Percentiles rank a stretch among this genome's conserved stretches.
Evolutionary conservation across 2,888 invertebrate species (phyloP).

Genomic region (Caenorhabditis zanzibari): DNA sequence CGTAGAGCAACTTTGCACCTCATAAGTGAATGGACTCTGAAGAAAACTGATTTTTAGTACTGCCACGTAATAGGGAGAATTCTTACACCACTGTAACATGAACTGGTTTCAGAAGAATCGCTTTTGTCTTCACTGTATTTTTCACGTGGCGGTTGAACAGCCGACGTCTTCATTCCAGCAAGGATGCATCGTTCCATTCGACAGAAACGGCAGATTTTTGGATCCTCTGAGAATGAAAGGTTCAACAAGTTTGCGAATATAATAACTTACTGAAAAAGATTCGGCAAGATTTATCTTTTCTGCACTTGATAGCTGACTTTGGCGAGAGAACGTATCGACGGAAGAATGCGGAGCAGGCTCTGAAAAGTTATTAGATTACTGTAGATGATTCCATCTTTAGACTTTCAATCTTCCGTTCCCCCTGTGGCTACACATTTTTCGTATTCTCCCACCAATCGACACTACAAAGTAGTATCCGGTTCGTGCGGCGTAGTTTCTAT

Average conservation of each 20-base stretch:
- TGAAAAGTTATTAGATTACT: constrained; percentile 24
- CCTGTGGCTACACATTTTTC: background rate
- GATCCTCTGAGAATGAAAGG: constrained; percentile 39
- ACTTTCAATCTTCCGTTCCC: background rate
- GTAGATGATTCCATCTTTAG: background rate
- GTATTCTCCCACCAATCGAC: background rate
- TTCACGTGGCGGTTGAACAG: constrained; percentile 57
- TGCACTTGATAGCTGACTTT: constrained; percentile 48
- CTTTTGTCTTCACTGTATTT: constrained; percentile 52
- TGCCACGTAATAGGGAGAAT: background rate
- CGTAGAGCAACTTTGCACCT: constrained; percentile 54
- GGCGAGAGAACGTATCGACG: constrained; percentile 60
- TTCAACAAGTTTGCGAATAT: background rate
- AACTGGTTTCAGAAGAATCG: constrained; percentile 30
- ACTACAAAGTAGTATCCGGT: background rate
- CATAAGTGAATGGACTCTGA: constrained; percentile 47
- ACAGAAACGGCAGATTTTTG: constrained; percentile 55
- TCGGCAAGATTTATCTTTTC: constrained; percentile 36
- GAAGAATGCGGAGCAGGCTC: constrained; percentile 64
- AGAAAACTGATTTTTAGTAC: background rate
- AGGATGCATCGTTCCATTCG: constrained; percentile 52
- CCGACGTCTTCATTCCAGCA: constrained; percentile 56
- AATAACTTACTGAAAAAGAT: constrained; percentile 42
- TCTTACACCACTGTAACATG: constrained; percentile 50
- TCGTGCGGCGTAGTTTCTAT: constrained; percentile 1